Conservation (phyloP, 2,797 vertebrate species). For the Enteromius viviparus region DNA sequence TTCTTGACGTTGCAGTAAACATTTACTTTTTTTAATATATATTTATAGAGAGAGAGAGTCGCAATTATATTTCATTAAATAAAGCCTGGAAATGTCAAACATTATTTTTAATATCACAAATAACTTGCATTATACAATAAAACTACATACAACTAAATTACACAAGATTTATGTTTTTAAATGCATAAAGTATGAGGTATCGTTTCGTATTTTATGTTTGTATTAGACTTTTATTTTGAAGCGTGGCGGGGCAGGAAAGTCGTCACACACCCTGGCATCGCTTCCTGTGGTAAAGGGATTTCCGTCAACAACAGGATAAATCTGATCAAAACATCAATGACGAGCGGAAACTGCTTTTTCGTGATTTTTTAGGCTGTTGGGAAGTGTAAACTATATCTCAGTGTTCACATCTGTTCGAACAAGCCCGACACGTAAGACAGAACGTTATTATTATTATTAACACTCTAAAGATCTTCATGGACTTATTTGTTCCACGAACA, state of each 20-base stretch:
- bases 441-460: not conserved
- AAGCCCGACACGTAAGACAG: not conserved
- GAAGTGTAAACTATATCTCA: not conserved
- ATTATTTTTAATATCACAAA: too few species aligned
- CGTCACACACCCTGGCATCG: too few species aligned
- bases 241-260: not conserved
- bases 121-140: too few species aligned
- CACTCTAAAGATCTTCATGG: not conserved
- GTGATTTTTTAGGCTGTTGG: not conserved
- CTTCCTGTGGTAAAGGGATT: slow-evolving; percentile 7
- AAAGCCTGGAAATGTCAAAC: too few species aligned
- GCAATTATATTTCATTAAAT: too few species aligned
- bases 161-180: too few species aligned
- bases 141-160: too few species aligned
- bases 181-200: too few species aligned
- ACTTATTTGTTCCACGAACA: not conserved
- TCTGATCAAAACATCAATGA: not conserved
- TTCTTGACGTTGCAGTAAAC: too few species aligned
- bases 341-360: not conserved
- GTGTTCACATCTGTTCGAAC: not conserved
- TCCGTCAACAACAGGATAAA: slow-evolving; percentile 35
- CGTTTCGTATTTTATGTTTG: too few species aligned
- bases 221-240: slow-evolving; percentile 24
- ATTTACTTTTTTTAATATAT: too few species aligned
- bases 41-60: too few species aligned